These are phyloP conservation scores for Oncorhynchus gorbuscha DNA, from an alignment of 2,113 vertebrate species.

Conservation along the genomic window DNA sequence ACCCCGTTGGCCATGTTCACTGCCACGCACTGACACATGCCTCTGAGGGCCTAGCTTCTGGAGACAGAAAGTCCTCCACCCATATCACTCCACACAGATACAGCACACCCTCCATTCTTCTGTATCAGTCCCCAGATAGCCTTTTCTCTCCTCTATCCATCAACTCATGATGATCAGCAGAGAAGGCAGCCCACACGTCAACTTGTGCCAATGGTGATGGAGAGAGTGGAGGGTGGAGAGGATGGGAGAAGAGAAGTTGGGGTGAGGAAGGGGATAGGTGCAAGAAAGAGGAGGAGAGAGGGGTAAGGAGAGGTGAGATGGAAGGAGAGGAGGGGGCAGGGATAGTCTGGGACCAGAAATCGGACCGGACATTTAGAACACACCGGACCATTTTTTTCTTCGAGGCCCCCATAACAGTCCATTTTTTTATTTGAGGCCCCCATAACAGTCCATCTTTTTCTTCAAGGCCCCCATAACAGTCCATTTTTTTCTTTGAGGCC, in stretches of 20 bases:
- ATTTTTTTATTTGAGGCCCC: too few species aligned
- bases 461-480: too few species aligned
- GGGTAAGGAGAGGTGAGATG: background rate
- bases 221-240: background rate
- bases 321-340: background rate
- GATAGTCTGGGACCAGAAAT: too few species aligned
- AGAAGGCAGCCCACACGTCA: constrained; percentile 16
- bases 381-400: too few species aligned
- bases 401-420: too few species aligned
- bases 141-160: constrained; percentile 23
- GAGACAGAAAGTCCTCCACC: constrained; percentile 26
- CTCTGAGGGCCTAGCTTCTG: background rate
- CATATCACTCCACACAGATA: constrained; percentile 24
- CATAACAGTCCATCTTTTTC: too few species aligned
- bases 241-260: constrained; percentile 7
- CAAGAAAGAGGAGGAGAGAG: background rate
- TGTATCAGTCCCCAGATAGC: constrained; percentile 24
- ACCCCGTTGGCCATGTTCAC: constrained; percentile 1
- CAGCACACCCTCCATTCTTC: constrained; percentile 14
- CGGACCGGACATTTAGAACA: too few species aligned
- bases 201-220: constrained; percentile 22
- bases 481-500: too few species aligned
- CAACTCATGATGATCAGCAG: constrained; percentile 22
- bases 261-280: background rate
- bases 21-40: constrained; percentile 26